Conservation (phyloP, 2,113 vertebrate species). For the Suricata suricatta region DNA sequence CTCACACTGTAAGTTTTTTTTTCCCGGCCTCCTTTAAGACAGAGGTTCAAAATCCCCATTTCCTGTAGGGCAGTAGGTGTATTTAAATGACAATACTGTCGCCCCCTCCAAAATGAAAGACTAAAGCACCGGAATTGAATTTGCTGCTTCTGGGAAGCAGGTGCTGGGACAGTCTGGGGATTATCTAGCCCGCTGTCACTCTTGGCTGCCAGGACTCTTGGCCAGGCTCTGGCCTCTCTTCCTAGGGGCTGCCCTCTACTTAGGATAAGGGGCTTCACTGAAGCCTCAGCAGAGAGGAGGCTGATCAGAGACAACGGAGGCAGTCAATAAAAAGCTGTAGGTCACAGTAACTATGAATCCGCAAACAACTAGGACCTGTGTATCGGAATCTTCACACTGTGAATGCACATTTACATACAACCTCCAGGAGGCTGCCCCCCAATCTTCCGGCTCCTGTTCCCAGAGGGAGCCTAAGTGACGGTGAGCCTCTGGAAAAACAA, state of each 20-base stretch:
- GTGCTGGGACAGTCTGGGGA: background rate
- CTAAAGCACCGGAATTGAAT: background rate
- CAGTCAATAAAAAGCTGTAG: background rate
- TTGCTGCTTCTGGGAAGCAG: background rate
- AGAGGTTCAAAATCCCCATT: background rate
- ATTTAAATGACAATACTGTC: background rate
- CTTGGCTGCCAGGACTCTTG: background rate
- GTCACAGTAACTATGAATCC: background rate
- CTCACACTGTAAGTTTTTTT: background rate
- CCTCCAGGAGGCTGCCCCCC: background rate
- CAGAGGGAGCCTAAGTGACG: background rate
- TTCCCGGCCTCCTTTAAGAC: background rate
- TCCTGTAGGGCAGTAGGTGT: background rate
- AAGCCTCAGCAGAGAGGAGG: background rate
- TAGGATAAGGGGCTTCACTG: too few species aligned
- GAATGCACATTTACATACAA: too few species aligned
- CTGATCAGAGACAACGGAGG: background rate
- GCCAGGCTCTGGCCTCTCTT: background rate
- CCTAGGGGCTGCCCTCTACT: background rate
- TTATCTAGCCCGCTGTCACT: background rate
- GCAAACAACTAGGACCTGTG: background rate
- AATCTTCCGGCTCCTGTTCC: background rate
- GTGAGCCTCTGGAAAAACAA: background rate
- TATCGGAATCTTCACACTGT: fast-evolving
- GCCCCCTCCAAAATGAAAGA: background rate